phyloP scores from a whole-genome alignment of 2,797 vertebrate species.

The Gymnoscopelus braueri region DNA sequence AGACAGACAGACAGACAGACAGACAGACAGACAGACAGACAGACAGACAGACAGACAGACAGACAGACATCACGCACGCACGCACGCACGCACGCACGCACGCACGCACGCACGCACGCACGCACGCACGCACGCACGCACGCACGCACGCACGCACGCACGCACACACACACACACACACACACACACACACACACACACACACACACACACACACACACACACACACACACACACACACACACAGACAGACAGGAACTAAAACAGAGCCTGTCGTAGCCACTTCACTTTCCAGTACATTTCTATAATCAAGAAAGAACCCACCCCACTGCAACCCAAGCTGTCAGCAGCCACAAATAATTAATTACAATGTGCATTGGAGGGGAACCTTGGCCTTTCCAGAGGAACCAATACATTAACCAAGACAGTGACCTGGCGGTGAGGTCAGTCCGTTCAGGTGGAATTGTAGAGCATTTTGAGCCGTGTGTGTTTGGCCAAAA shows the following conservation, averaged over 20 bases:
- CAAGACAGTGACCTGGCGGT: conserved; percentile 43
- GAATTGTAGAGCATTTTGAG: conserved; percentile 29
- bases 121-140: neutral
- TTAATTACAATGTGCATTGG: conserved; percentile 62
- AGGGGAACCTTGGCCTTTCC: conserved; percentile 74
- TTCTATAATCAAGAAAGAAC: conserved; percentile 24
- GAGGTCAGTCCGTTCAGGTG: conserved; percentile 33
- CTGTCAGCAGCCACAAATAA: conserved; percentile 29
- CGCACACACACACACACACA: too few species aligned
- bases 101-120: neutral
- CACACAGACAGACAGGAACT: neutral
- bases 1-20: too few species aligned
- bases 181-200: neutral
- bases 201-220: neutral
- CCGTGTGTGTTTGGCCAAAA: neutral
- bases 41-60: too few species aligned
- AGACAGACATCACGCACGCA: too few species aligned
- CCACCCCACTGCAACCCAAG: conserved; percentile 9
- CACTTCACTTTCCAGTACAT: too few species aligned
- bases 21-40: too few species aligned
- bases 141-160: too few species aligned
- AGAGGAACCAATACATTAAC: conserved; percentile 47
- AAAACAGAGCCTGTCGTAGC: too few species aligned
- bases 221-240: too few species aligned
- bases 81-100: too few species aligned